These are phyloP conservation scores for Lithophane leautieri DNA, from an alignment of 2,888 invertebrate genomes.

Conservation along the genomic window DNA sequence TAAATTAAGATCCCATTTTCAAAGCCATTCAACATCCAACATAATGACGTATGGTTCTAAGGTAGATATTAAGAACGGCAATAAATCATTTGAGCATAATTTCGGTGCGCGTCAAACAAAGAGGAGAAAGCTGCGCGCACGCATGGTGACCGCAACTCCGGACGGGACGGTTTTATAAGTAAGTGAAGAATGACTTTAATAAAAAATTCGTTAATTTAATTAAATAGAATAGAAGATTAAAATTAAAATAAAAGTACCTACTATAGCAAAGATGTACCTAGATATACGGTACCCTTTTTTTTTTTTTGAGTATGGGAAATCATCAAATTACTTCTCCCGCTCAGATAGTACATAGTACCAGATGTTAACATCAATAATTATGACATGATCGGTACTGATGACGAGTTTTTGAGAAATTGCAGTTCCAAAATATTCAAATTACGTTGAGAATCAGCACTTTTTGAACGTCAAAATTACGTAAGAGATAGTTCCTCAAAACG, in stretches of 20 bases:
- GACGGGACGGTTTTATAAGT: constrained; percentile 44
- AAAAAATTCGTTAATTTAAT: background rate
- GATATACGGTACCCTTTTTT: too few relatives aligned
- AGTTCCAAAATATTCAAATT: background rate
- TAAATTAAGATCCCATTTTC: background rate
- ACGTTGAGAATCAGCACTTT: background rate
- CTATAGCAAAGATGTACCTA: too few relatives aligned
- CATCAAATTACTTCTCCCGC: too few relatives aligned
- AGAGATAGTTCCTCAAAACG: background rate
- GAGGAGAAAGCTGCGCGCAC: constrained; percentile 71
- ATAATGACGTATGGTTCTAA: constrained; percentile 17
- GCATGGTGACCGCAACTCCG: constrained; percentile 59
- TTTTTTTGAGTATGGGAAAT: too few relatives aligned
- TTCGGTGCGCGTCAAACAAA: constrained; percentile 68
- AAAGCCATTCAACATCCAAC: background rate
- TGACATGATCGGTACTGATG: too few relatives aligned
- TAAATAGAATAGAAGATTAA: too few relatives aligned
- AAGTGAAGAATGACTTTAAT: constrained; percentile 27
- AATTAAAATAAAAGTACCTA: background rate
- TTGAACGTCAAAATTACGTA: background rate
- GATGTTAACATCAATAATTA: background rate
- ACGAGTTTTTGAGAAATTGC: background rate
- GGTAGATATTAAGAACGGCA: constrained; percentile 53
- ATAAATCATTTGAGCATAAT: constrained; percentile 67
- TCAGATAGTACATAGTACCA: too few relatives aligned